These are phyloP conservation scores for Haplochromis burtoni DNA, from an alignment of 2,113 vertebrate species.

Conservation along the genomic window DNA sequence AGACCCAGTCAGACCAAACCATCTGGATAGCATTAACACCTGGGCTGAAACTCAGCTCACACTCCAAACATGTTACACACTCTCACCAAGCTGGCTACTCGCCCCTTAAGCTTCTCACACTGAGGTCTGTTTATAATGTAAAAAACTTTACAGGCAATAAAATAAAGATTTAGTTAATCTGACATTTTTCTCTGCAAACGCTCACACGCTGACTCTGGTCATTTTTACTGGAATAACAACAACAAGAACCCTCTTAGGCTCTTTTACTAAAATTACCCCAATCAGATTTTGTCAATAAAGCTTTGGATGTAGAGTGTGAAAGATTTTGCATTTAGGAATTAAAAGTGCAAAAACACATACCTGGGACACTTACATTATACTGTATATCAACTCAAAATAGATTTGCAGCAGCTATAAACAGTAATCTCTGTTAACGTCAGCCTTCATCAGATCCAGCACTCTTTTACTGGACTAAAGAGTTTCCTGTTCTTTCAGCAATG, in stretches of 20 bases:
- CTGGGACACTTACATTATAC: not conserved
- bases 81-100: constrained; percentile 9
- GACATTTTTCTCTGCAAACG: constrained; percentile 10
- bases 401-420: constrained; percentile 5
- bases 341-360: not conserved
- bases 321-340: not conserved
- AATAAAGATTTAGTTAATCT: constrained; percentile 46
- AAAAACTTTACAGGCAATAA: constrained; percentile 55
- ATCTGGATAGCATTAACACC: constrained; percentile 64
- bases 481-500: constrained; percentile 30
- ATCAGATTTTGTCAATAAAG: not conserved
- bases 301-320: not conserved
- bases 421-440: not conserved
- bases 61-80: constrained; percentile 38
- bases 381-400: not conserved
- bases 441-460: not conserved
- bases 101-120: constrained; percentile 26
- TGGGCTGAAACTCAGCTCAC: constrained; percentile 38
- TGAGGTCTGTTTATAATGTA: constrained; percentile 40
- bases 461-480: constrained; percentile 20
- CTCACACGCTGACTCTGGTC: not conserved
- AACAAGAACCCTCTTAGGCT: not conserved
- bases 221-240: not conserved
- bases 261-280: not conserved
- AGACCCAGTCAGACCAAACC: constrained; percentile 14